Percentiles rank a stretch among this genome's conserved stretches.
Conservation (phyloP, 2,797 vertebrate species). For the Echeneis naucrates region DNA sequence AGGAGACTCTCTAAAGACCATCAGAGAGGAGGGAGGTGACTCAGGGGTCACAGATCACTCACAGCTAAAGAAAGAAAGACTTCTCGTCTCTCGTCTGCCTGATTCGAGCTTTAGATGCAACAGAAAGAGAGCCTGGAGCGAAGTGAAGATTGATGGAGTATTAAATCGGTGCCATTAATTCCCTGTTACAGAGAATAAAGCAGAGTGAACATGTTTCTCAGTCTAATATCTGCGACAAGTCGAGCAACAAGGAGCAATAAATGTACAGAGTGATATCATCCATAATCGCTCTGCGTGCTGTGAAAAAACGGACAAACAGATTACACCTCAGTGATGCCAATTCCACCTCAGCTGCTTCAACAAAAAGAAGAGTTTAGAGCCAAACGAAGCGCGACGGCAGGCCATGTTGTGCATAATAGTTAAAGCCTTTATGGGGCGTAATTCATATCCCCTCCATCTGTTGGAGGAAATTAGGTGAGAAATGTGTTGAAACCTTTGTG, state of each 20-base stretch:
- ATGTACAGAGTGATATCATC: neutral
- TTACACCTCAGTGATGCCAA: constrained; percentile 16
- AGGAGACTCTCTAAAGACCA: neutral
- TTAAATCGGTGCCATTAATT: neutral
- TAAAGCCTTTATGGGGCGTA: constrained; percentile 17
- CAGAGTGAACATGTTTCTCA: neutral
- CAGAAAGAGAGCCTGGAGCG: neutral
- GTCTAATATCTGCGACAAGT: neutral
- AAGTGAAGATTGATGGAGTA: neutral
- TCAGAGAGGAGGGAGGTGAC: neutral
- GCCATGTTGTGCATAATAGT: constrained; percentile 35
- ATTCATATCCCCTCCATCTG: constrained; percentile 27
- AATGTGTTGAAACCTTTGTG: neutral
- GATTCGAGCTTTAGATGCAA: neutral
- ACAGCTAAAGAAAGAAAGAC: neutral
- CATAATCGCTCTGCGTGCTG: constrained; percentile 10
- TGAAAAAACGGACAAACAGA: constrained; percentile 33
- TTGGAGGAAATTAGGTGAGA: constrained; percentile 8
- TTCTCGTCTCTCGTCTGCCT: too few relatives aligned
- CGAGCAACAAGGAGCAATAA: neutral
- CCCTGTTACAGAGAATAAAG: neutral
- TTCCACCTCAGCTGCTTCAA: constrained; percentile 13
- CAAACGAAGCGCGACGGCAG: constrained; percentile 32
- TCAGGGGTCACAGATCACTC: neutral
- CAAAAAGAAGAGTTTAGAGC: neutral